phyloP scores from a whole-genome alignment of 2,888 invertebrate species.

The Brachypterus glaber region DNA sequence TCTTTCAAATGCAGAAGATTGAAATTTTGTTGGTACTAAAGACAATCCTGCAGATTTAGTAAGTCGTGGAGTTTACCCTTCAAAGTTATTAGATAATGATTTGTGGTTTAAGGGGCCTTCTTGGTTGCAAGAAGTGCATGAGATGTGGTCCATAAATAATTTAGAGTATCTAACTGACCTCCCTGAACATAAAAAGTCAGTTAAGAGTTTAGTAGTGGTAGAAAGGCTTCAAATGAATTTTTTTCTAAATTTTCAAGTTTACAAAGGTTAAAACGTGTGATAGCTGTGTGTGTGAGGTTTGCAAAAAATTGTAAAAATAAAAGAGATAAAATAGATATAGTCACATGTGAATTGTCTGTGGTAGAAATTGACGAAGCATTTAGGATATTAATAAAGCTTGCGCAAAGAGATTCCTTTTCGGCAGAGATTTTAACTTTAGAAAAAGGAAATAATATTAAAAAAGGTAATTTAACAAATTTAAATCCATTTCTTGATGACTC shows the following conservation, averaged over 20 bases:
- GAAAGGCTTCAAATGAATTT: background rate
- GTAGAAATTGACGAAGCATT: conserved; percentile 1
- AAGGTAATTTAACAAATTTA: conserved; percentile 9
- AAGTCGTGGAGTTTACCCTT: conserved; percentile 2
- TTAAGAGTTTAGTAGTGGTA: too few species aligned
- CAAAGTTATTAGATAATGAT: conserved; percentile 3
- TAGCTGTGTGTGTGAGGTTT: too few species aligned
- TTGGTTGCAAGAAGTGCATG: background rate
- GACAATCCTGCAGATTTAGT: conserved; percentile 5
- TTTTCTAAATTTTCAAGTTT: too few species aligned
- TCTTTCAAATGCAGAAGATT: background rate
- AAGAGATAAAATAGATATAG: background rate
- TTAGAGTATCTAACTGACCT: too few species aligned
- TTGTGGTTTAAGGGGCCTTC: conserved; percentile 9
- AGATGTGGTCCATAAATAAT: conserved; percentile 1
- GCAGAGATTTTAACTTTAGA: conserved; percentile 6
- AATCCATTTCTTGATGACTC: conserved; percentile 17
- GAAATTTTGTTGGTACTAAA: background rate
- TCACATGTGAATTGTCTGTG: background rate
- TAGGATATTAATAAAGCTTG: background rate
- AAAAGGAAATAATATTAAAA: background rate
- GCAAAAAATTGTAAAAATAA: background rate
- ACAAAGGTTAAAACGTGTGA: too few species aligned
- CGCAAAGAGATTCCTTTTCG: conserved; percentile 5
- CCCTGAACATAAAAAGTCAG: too few species aligned